Conservation (phyloP, 37 sponge, comb jelly and placozoan species). For the Beroe forskalii region DNA sequence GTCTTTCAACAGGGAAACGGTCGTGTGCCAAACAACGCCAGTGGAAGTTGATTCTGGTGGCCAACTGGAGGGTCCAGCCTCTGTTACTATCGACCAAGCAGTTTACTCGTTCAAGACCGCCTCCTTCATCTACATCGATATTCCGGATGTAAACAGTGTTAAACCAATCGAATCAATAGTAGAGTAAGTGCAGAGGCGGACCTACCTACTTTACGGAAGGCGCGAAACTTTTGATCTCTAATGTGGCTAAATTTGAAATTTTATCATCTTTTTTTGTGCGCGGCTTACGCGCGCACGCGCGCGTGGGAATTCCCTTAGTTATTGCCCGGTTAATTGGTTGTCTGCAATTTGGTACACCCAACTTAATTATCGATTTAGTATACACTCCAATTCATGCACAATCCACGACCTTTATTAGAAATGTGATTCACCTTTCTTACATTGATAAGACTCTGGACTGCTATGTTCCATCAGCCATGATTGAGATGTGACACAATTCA, state of each 20-base stretch:
- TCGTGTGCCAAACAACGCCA: neutral
- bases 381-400: too few species aligned
- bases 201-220: neutral
- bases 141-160: slow-evolving; percentile 11
- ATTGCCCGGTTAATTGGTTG: too few species aligned
- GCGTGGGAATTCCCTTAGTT: neutral
- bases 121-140: neutral
- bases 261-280: neutral
- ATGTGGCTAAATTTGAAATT: neutral
- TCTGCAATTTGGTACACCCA: too few species aligned
- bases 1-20: neutral
- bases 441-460: too few species aligned
- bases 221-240: neutral
- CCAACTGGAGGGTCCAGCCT: neutral
- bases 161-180: neutral
- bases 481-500: too few species aligned
- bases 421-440: too few species aligned
- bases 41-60: neutral
- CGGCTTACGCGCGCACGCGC: slow-evolving; percentile 11
- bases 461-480: too few species aligned
- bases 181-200: slow-evolving; percentile 40
- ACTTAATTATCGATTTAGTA: too few species aligned
- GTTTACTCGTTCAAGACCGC: neutral
- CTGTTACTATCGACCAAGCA: slow-evolving; percentile 20
- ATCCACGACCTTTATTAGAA: too few species aligned